phyloP scores from a whole-genome alignment of 2,888 invertebrate species.

The Pterobdella sp. region DNA sequence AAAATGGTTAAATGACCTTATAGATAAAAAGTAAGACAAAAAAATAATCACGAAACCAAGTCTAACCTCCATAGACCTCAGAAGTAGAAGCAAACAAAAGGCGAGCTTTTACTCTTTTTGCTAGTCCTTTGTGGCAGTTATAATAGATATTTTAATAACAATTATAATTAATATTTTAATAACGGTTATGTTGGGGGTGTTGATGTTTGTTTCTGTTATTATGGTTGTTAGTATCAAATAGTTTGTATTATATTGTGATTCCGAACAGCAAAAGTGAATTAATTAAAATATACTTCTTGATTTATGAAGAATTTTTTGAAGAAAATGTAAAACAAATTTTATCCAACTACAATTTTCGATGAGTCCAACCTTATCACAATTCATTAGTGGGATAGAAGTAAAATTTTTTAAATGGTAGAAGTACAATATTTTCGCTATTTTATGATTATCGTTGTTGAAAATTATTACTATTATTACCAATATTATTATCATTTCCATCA shows the following conservation, averaged over 20 bases:
- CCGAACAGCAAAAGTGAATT: no score
- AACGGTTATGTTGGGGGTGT: neutral
- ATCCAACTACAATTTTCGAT: no score
- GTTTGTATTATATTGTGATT: neutral
- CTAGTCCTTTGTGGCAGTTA: slow-evolving; percentile 61
- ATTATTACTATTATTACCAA: no score
- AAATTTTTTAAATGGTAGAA: no score
- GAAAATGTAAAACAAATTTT: no score
- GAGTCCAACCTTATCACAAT: no score
- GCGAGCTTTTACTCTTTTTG: slow-evolving; percentile 81
- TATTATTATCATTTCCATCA: no score
- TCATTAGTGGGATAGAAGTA: no score
- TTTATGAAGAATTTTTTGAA: no score
- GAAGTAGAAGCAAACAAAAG: slow-evolving; percentile 94
- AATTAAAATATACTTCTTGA: no score
- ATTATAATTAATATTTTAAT: neutral
- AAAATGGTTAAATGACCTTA: neutral
- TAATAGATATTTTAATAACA: neutral
- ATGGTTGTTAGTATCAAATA: neutral
- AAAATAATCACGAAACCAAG: neutral
- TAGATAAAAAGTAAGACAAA: neutral
- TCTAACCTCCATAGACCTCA: slow-evolving; percentile 77
- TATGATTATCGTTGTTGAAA: no score
- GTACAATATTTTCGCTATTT: no score
- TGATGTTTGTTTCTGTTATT: neutral